Base-by-base conservation (phyloP, 1,140 invertebrate genomes). In the Diploscapter pachys region DNA sequence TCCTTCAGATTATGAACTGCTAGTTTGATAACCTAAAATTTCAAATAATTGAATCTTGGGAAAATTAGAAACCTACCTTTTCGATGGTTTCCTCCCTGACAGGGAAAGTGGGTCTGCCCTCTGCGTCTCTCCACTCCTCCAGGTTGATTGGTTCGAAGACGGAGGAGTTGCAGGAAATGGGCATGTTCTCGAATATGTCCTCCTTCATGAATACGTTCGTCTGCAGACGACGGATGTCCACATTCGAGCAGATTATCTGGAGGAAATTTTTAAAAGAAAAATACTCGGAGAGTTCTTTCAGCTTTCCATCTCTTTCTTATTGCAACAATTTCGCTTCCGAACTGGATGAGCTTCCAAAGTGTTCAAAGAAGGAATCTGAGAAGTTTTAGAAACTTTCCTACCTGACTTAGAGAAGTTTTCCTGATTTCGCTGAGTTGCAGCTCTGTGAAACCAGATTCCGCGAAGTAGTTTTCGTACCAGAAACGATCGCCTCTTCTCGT, bases 351-450 rank as follows among this genome's bases (percentile, higher is more conserved):
- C 31, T 31, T 31, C 1, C 31, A 31, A 31, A 31, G 31, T 31
- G 31, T 31, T 31, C 31, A 31, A 1, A 31, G 31, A 31, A 31
- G 31, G 31, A 31, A 31, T 31, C 1, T 31, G 31, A 31, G 31
- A 31, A 31, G 31, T 31, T 31, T 31, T 31, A 31, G 31, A 31
- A 31, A 31, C 31, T 31, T 31, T 31, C 31, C 31, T 31, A 31
- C 31, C 31, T 31, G 69, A 52, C 69, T 71, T 57, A 76, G 49
- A 9, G 50, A 54, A 0, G 75, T 72, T 13, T 76, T 76, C 61
- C 75, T 51, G 56, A 93, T 89, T 86, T 92, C 89, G 62, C 87
- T 80, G 64, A 93, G 81, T 87, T 93, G 92, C 55, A 57, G 80
- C 79, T 87, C 90, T 2, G 92, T 93, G 85, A 95, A 95, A 2